Base-by-base conservation (phyloP, 2,888 invertebrate genomes). In the Abscondita cerata region DNA sequence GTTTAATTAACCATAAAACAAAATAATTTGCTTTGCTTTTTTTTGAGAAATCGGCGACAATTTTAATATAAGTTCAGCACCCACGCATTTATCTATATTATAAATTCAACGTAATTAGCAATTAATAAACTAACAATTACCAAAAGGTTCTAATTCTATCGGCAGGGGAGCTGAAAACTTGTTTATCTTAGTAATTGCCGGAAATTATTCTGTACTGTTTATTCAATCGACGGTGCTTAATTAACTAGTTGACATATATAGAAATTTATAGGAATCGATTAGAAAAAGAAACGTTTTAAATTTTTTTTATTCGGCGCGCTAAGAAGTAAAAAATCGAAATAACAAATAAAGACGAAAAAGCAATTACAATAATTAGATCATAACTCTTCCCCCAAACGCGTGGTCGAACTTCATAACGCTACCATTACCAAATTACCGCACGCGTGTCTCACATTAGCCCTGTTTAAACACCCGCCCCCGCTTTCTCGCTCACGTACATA, bases 131-230 rank as follows among this genome's bases (percentile, higher is more conserved):
- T 57, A 62, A 62, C 31, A 44, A 48, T 47, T 33, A 52, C 18
- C 31, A 52, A 57, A 62, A 57, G 62, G 62, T 53, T 62, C 52
- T 33, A 50, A 53, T 19, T 52, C 62, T 19, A 34, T 36, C 15
- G 13, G 31, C 18, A 44, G 18, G 48, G 40, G 55, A 51, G 59
- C 34, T 19, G 50, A 55, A 70, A 71, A 72, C 69, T 58, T 77
- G 76, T 77, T 78, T 75, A 68, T 73, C 68, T 70, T 75, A 71
- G 74, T 77, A 77, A 78, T 77, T 77, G 77, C 76, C 77, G 77
- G 77, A 77, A 77, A 76, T 73, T 71, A 73, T 72, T 69, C 70
- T 68, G 72, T 72, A 75, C 74, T 77, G 76, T 76, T 62, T 57
- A 68, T 73, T 68, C 73, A 76, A 78, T 78, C 76, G 76, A 77